Evolutionary conservation across 2,888 invertebrate genomes (phyloP), one percentile per base, ranked within the genome.

Genomic region (Micoletzkya japonica): DNA sequence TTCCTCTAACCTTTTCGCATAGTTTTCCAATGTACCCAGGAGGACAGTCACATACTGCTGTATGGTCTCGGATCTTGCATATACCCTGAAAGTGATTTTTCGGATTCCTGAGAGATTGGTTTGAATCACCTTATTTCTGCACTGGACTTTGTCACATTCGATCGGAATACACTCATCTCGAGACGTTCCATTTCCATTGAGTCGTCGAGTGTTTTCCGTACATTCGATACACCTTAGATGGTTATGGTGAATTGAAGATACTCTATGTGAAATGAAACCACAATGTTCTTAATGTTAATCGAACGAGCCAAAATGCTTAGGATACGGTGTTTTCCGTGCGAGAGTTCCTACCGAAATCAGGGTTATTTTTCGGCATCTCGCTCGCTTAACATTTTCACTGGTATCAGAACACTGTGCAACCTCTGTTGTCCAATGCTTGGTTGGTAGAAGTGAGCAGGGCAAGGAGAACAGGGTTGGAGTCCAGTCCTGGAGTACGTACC

Each of bases 371-470:
- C n/a, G n/a, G n/a, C n/a, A n/a, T n/a, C n/a, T n/a, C n/a, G n/a
- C n/a, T n/a, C n/a, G n/a, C n/a, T n/a, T n/a, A n/a, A n/a, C n/a
- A n/a, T n/a, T n/a, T n/a, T n/a, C n/a, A n/a, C n/a, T n/a, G n/a
- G n/a, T n/a, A n/a, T n/a, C 10, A 59, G 32, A 36, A 37, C 4
- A 73, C 71, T 32, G 60, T 61, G 69, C 76, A 74, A 96, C 44
- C 91, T 90, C 2, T 91, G 92, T 80, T 92, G 92, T 1, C 95
- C 95, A 37, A 91, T 88, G 34, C 90, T 88, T 20, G 93, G 91
- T 87, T 96, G 95, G 87, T 92, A 96, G 87, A 93, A 94, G 87
- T 96, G 92, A 79, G 90, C 89, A 0, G 96, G 95, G 82, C 96
- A 96, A 71, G 92, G 90, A 2, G 93, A 92, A 86, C 96, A 96